phyloP scores from a whole-genome alignment of 2,113 vertebrate species.

The Empidonax traillii region DNA sequence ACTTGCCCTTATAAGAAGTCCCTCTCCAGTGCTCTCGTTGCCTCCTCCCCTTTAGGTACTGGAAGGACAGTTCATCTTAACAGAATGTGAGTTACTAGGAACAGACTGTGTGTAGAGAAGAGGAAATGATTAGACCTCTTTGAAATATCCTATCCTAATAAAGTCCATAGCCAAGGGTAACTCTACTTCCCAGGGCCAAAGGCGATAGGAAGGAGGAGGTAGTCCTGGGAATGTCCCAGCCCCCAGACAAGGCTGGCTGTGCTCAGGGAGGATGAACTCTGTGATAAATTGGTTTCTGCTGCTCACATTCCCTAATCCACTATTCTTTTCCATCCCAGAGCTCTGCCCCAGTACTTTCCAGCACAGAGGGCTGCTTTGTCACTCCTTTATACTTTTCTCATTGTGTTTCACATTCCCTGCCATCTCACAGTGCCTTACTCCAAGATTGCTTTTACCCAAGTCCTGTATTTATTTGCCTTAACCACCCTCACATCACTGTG shows the following conservation, averaged over 20 bases:
- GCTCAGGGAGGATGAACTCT: not conserved
- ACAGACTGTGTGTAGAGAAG: not conserved
- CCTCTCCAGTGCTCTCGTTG: not conserved
- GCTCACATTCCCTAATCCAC: not conserved
- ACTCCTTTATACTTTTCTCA: not conserved
- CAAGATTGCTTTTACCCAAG: not conserved
- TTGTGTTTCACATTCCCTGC: not conserved
- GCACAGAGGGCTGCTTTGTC: not conserved
- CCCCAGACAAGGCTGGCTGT: not conserved
- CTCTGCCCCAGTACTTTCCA: not conserved
- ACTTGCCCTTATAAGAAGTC: not conserved
- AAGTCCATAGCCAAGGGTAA: not conserved
- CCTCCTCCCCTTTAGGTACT: not conserved
- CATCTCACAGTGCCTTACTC: not conserved
- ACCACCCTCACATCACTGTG: rapidly evolving
- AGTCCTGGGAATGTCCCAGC: not conserved
- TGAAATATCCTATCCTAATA: not conserved
- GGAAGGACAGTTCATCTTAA: not conserved
- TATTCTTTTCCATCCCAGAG: not conserved
- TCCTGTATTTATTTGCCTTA: not conserved
- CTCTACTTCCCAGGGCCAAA: not conserved
- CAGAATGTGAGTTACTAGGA: not conserved
- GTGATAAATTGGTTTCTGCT: not conserved
- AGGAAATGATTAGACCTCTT: not conserved
- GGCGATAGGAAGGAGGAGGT: rapidly evolving